phyloP scores from a whole-genome alignment of 2,797 vertebrate genomes.

The Molossus molossus region DNA sequence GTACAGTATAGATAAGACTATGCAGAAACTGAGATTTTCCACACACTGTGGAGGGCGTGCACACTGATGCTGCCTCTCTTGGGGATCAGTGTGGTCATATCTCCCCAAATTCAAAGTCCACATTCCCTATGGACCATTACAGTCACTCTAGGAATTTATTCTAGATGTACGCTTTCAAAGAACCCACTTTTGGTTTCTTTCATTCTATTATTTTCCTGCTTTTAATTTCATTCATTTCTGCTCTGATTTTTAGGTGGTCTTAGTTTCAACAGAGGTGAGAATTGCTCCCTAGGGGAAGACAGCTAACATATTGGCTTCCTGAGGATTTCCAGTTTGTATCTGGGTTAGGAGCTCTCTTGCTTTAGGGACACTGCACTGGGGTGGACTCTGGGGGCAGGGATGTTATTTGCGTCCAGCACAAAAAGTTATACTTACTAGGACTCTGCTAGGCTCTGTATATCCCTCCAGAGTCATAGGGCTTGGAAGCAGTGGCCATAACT shows the following conservation, averaged over 20 bases:
- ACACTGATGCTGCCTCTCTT: background rate
- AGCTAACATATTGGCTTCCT: background rate
- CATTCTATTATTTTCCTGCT: background rate
- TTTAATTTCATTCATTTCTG: background rate
- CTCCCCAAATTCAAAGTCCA: background rate
- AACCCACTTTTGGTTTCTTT: background rate
- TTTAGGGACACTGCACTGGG: background rate
- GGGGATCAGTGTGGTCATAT: background rate
- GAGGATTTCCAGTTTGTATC: background rate
- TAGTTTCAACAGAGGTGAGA: background rate
- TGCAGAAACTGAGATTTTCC: background rate
- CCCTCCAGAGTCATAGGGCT: background rate
- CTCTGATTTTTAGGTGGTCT: background rate
- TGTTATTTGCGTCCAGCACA: background rate
- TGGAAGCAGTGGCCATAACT: background rate
- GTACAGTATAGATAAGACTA: background rate
- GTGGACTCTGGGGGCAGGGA: background rate
- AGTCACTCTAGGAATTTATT: background rate
- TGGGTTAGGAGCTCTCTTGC: background rate
- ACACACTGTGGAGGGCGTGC: background rate
- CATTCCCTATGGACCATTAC: background rate
- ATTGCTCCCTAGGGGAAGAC: background rate
- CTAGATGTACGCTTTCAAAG: background rate
- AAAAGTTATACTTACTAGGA: background rate
- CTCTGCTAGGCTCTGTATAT: background rate